Evolutionary conservation across 2,797 vertebrate genomes (phyloP).

Genomic region (Falco biarmicus): DNA sequence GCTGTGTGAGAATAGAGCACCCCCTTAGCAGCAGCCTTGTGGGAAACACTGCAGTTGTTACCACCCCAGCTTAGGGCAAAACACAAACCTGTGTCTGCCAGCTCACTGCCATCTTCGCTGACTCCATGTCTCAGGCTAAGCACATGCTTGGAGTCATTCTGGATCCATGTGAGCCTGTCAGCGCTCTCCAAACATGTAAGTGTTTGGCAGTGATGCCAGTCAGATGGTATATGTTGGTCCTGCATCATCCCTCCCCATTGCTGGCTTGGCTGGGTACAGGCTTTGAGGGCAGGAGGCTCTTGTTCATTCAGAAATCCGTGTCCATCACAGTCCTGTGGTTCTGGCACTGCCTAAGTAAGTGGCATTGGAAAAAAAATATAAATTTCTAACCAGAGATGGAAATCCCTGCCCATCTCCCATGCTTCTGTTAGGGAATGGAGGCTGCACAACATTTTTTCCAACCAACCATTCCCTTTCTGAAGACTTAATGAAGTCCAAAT

Average conservation of each 20-base stretch:
- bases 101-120: background rate
- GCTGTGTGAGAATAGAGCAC: background rate
- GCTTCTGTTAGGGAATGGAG: background rate
- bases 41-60: background rate
- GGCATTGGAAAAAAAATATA: background rate
- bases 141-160: background rate
- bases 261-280: background rate
- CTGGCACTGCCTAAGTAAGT: background rate
- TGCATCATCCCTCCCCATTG: background rate
- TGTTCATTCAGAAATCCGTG: background rate
- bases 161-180: accelerated
- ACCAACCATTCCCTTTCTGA: background rate
- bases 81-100: background rate
- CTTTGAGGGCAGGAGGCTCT: background rate
- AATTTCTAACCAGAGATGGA: background rate
- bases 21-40: background rate
- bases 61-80: background rate
- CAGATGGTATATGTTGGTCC: no score
- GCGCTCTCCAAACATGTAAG: background rate
- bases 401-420: background rate
- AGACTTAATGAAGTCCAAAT: background rate
- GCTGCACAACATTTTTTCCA: background rate
- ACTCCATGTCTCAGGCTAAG: background rate
- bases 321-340: accelerated
- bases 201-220: background rate